Evolutionary conservation across 2,113 vertebrate species (phyloP), one percentile per base, ranked within the genome.

Genomic region (Tachysurus fulvidraco): DNA sequence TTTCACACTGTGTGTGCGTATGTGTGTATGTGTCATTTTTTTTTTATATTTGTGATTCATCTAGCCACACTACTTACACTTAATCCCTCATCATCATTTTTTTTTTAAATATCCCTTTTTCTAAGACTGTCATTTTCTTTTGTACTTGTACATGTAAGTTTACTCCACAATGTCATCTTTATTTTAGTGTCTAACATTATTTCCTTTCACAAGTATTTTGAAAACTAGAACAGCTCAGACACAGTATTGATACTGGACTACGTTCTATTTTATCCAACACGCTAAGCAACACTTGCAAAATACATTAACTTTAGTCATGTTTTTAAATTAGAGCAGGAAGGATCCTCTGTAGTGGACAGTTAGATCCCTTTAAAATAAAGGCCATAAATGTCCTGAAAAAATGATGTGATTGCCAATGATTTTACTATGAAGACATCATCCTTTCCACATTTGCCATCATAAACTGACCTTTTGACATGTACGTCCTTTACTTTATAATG

Each of bases 391-490:
- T 91, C 44, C n/a, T 23, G 25, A 21, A 25, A 50, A 28, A 50
- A n/a, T 95, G 94, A 94, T 89, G 79, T 88, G 65, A 83, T 90
- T 91, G 92, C 92, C 93, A 92, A 93, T 94, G 91, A 92, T 94
- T 93, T 95, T 92, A 93, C 89, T 88, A 92, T 91, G 91, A 92
- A 87, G 87, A 89, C 93, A 92, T 94, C 92, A 94, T 80, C 90
- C 90, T 95, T 95, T 95, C 95, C 94, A 95, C 91, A 91, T 93
- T 90, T 89, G 90, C 90, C 60, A 84, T 89, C 88, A 93, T 92
- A 93, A 89, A 92, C 92, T 92, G 87, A 86, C 30, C 91, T 91
- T 93, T 94, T 94, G 93, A 94, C 91, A 91, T 88, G 88, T 77
- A 80, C 85, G 91, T 93, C 88, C 92, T 83, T 89, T 91, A 92